Percentiles rank a stretch among this genome's conserved stretches.
Conservation (phyloP, 1,140 invertebrate species). For the Brevipalpus yothersi region DNA sequence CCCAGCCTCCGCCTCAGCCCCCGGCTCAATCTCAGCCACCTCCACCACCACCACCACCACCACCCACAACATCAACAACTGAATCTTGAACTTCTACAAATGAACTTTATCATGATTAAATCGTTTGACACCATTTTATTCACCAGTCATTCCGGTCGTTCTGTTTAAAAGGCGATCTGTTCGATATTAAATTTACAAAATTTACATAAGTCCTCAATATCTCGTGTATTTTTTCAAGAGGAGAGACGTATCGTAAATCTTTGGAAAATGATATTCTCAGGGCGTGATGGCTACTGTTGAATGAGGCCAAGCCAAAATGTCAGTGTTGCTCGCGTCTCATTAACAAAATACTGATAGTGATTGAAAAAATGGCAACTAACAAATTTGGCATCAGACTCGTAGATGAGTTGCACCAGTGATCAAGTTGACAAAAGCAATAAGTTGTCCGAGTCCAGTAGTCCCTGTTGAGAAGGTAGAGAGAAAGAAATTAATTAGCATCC, state of each 20-base stretch:
- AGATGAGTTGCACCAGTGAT: constrained; percentile 50
- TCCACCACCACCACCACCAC: constrained; percentile 1
- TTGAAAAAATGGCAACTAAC: neutral
- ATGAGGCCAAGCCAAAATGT: too few species aligned
- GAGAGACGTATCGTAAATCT: too few species aligned
- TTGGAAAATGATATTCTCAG: too few species aligned
- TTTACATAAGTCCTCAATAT: too few species aligned
- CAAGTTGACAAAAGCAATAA: constrained; percentile 74
- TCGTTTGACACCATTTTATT: neutral
- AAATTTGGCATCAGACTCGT: neutral
- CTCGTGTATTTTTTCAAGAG: too few species aligned
- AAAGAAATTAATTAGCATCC: neutral
- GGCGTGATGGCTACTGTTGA: too few species aligned
- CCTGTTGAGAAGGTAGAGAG: constrained; percentile 25
- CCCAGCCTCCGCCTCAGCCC: constrained; percentile 2
- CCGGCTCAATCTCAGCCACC: constrained; percentile 4
- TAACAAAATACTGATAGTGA: neutral
- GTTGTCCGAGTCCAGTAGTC: constrained; percentile 54
- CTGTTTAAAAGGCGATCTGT: too few species aligned
- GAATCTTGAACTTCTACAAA: neutral
- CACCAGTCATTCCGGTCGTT: too few species aligned
- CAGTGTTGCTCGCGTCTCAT: too few species aligned
- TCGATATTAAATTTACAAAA: too few species aligned
- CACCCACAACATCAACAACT: neutral
- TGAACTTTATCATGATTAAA: neutral